phyloP scores from a whole-genome alignment of 2,888 invertebrate genomes.

The Meliscaeva auricollis region DNA sequence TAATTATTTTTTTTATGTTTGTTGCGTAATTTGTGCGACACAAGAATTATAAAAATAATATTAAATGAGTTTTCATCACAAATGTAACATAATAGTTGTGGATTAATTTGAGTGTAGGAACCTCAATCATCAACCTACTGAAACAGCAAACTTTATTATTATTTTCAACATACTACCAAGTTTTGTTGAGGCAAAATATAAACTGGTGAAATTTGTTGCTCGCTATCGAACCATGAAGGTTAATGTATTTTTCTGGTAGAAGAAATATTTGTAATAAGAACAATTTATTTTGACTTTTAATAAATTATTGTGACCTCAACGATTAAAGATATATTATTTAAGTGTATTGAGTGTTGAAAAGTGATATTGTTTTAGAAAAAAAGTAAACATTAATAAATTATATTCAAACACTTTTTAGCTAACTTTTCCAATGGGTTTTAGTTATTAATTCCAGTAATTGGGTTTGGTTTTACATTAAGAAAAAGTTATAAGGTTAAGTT shows the following conservation, averaged over 20 bases:
- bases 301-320: too few species aligned
- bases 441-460: too few species aligned
- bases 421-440: too few species aligned
- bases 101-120: slow-evolving; percentile 32
- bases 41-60: slow-evolving; percentile 12
- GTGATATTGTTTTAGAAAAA: too few species aligned
- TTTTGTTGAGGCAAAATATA: slow-evolving; percentile 14
- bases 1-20: not conserved
- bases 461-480: too few species aligned
- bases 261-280: not conserved
- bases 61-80: slow-evolving; percentile 34
- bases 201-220: slow-evolving; percentile 3
- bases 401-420: too few species aligned
- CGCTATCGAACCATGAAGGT: slow-evolving; percentile 46
- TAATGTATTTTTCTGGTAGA: slow-evolving; percentile 30
- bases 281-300: too few species aligned
- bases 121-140: slow-evolving; percentile 15
- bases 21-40: slow-evolving; percentile 45
- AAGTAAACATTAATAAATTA: too few species aligned
- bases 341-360: too few species aligned
- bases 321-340: too few species aligned
- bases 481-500: too few species aligned
- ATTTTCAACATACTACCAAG: slow-evolving; percentile 7
- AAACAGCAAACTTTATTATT: too few species aligned
- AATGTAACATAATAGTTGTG: slow-evolving; percentile 37